Conservation (phyloP, 2,888 invertebrate species). For the Stratiomys singularior region DNA sequence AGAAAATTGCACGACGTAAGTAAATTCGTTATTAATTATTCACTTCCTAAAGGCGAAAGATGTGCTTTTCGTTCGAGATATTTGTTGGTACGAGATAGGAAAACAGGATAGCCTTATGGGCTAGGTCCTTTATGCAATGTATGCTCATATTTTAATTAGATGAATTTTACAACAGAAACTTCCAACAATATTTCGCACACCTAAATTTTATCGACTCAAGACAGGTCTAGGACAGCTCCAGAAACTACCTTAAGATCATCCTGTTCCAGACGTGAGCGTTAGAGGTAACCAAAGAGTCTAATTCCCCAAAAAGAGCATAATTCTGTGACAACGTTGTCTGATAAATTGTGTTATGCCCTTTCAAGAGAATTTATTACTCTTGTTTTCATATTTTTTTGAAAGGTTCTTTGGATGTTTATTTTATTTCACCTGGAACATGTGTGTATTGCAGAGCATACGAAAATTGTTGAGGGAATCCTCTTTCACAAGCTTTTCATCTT, state of each 20-base stretch:
- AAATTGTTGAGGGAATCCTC: neutral
- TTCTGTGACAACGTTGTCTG: constrained; percentile 22
- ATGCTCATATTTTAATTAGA: constrained; percentile 21
- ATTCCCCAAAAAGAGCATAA: constrained; percentile 13
- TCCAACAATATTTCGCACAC: neutral
- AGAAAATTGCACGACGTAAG: constrained; percentile 47
- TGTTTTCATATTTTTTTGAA: constrained; percentile 23
- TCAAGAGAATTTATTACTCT: constrained; percentile 1
- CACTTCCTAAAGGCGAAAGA: constrained; percentile 35
- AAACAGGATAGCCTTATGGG: neutral
- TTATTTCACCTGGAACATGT: neutral
- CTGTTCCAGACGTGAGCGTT: neutral
- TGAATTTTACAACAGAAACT: neutral
- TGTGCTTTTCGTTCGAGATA: neutral
- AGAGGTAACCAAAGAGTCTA: neutral
- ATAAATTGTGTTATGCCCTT: constrained; percentile 28
- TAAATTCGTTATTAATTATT: constrained; percentile 50
- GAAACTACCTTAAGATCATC: neutral
- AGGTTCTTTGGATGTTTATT: neutral
- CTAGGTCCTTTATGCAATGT: constrained; percentile 5
- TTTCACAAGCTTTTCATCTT: neutral
- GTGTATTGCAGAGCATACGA: neutral
- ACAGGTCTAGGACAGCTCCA: neutral
- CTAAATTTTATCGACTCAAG: neutral
- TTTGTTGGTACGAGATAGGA: neutral